A percentile compares a stretch with the other conserved stretches of the same genome.
Conservation (phyloP, 2,113 vertebrate species). For the Grallaria varia region DNA sequence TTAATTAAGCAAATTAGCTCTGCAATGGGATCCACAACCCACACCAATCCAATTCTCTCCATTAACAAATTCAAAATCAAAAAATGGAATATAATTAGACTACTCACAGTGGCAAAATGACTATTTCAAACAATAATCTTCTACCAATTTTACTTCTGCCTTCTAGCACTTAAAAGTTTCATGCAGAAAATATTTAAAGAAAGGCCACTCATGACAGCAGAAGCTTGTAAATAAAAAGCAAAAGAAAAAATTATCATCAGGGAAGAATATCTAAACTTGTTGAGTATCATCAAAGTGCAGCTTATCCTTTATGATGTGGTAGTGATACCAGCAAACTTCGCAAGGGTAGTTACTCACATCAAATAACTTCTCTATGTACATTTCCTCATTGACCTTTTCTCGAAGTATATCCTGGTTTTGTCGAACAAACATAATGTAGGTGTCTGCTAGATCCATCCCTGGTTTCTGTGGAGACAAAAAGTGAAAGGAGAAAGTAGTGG, state of each 20-base stretch:
- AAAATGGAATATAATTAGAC: not conserved
- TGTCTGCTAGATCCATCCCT: conserved; percentile 93
- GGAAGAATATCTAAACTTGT: not conserved
- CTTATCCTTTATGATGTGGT: not conserved
- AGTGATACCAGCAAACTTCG: not conserved
- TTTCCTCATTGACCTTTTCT: conserved; percentile 90
- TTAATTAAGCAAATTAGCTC: not conserved
- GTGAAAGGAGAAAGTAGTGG: not conserved
- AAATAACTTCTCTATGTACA: conserved; percentile 91
- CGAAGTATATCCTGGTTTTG: conserved; percentile 97
- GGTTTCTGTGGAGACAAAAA: conserved; percentile 83
- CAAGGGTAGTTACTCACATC: conserved; percentile 84
- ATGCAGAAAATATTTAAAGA: not conserved
- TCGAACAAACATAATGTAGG: conserved; percentile 93
- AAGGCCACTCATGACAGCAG: not conserved
- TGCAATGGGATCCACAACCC: not conserved
- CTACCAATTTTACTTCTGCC: not conserved
- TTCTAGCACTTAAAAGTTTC: not conserved
- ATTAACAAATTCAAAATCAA: not conserved
- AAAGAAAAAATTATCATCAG: not conserved
- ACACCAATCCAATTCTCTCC: not conserved
- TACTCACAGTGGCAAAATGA: not conserved
- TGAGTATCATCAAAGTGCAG: not conserved
- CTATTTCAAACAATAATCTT: conserved; percentile 21
- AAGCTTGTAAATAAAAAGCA: not conserved